Evolutionary conservation across 2,113 vertebrate genomes (phyloP).

Genomic region (Zosterops japonicus): DNA sequence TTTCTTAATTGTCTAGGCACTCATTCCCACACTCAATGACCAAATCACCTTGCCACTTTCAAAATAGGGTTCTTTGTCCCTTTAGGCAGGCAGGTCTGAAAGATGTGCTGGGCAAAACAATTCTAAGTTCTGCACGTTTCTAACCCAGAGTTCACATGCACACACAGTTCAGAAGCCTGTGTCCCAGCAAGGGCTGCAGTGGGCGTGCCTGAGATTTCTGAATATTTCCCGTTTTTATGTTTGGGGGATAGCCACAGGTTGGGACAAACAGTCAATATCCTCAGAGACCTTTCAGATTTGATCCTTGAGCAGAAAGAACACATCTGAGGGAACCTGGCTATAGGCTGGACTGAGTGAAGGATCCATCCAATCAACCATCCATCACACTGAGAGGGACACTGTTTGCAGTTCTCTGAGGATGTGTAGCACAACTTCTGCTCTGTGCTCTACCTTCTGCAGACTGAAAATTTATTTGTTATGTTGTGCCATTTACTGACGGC

Average conservation of each 20-base stretch:
- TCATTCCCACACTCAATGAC: neutral
- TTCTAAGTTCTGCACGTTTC: neutral
- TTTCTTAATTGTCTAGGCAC: neutral
- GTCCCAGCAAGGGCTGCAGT: neutral
- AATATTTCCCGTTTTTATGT: neutral
- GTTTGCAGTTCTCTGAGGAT: neutral
- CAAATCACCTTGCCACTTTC: neutral
- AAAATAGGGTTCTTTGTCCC: neutral
- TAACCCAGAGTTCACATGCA: neutral
- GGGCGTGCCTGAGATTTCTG: neutral
- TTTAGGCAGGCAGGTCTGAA: neutral
- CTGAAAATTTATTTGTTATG: neutral
- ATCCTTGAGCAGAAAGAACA: neutral
- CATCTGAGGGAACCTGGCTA: neutral
- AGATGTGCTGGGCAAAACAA: neutral
- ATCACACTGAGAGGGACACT: neutral
- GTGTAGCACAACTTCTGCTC: neutral
- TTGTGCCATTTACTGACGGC: neutral
- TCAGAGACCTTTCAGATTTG: neutral
- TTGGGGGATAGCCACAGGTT: neutral
- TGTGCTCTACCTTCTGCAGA: neutral
- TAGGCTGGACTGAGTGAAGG: neutral
- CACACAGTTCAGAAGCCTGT: neutral
- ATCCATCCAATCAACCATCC: neutral
- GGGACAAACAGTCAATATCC: fast-evolving